Conservation (phyloP, 2,797 vertebrate species). For the Notamacropus eugenii region DNA sequence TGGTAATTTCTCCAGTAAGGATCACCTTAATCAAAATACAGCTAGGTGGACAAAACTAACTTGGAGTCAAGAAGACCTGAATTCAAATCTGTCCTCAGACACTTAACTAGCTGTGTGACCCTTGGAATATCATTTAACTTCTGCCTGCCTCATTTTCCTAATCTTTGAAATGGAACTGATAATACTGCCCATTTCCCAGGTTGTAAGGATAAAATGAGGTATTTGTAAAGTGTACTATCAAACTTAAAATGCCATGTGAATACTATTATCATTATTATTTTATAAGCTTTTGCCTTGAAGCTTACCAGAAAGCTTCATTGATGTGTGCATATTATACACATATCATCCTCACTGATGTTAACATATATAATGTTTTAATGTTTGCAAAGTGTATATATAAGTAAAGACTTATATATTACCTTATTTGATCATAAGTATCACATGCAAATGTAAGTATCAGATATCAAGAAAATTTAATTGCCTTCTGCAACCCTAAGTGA, state of each 20-base stretch:
- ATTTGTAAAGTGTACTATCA: not conserved
- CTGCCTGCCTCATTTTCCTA: not conserved
- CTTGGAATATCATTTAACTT: not conserved
- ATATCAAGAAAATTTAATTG: not conserved
- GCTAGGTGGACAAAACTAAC: not conserved
- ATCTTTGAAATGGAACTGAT: not conserved
- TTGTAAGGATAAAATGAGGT: not conserved
- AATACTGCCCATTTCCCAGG: not conserved
- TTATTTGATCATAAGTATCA: not conserved
- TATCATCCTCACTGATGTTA: not conserved
- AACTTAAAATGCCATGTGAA: not conserved
- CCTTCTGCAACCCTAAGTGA: not conserved
- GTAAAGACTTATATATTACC: not conserved
- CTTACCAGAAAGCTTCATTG: not conserved
- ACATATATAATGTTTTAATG: not conserved
- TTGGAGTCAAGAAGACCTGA: not conserved
- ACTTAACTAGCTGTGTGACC: not conserved
- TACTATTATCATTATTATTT: constrained; percentile 12
- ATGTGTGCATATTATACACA: not conserved
- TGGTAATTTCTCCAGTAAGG: constrained; percentile 74
- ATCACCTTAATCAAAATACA: constrained; percentile 66
- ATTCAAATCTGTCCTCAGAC: not conserved
- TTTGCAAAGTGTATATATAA: not conserved
- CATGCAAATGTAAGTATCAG: not conserved
- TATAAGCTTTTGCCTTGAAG: constrained; percentile 22